A percentile compares a stretch with the other conserved stretches of the same genome.
These are phyloP conservation scores for Coelinius sp. DNA, from an alignment of 2,888 invertebrate species.

Conservation along the genomic window DNA sequence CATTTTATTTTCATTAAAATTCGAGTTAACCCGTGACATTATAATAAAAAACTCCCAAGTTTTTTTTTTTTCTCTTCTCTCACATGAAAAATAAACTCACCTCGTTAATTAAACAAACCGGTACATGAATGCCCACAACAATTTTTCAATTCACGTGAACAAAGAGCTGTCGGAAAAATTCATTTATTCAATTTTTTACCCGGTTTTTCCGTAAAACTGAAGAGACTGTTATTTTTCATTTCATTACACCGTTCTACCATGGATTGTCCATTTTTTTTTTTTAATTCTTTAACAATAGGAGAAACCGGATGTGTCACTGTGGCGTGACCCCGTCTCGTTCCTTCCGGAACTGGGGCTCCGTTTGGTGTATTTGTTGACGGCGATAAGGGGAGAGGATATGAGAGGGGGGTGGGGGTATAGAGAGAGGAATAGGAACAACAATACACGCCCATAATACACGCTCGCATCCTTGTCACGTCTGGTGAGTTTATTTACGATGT, in stretches of 20 bases:
- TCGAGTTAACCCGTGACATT: neutral
- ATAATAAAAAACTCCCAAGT: neutral
- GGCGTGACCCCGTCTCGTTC: constrained; percentile 48
- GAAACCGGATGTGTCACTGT: constrained; percentile 51
- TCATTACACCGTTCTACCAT: neutral
- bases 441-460: constrained; percentile 15
- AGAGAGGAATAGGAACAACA: constrained; percentile 8
- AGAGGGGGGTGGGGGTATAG: neutral
- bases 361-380: constrained; percentile 15
- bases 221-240: neutral
- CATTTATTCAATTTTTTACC: neutral
- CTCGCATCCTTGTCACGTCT: constrained; percentile 16
- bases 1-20: neutral
- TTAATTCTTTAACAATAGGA: constrained; percentile 32
- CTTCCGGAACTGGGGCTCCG: constrained; percentile 45
- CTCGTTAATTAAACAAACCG: neutral
- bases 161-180: neutral
- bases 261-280: constrained; percentile 6
- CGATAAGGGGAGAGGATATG: neutral
- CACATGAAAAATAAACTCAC: neutral
- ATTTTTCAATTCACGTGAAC: neutral
- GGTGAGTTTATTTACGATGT: constrained; percentile 18
- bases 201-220: neutral
- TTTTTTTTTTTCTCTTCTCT: neutral
- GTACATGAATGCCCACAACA: neutral